Evolutionary conservation across 2,888 invertebrate species (phyloP).

Genomic region (Tuta absoluta): DNA sequence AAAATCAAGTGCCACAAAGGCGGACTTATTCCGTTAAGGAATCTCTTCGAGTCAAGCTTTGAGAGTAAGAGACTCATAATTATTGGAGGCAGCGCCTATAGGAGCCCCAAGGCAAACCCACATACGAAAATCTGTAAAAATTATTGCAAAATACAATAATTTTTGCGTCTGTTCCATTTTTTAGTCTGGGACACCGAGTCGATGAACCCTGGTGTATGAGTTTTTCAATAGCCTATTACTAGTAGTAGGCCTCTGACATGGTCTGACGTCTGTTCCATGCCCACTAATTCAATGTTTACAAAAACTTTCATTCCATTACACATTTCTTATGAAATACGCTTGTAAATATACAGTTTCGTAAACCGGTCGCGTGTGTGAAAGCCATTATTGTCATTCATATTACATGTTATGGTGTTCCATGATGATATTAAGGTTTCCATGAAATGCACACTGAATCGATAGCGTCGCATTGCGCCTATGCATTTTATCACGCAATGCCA

Average conservation of each 20-base stretch:
- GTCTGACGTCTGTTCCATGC: conserved; percentile 4
- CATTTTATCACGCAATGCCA: conserved; percentile 8
- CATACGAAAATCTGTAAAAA: no score
- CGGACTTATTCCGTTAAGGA: no score
- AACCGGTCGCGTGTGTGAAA: neutral
- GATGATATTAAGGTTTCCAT: conserved; percentile 7
- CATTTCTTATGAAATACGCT: neutral
- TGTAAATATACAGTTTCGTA: neutral
- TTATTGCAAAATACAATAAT: neutral
- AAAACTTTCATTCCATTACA: neutral
- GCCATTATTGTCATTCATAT: conserved; percentile 4
- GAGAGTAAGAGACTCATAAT: no score
- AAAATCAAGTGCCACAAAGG: no score
- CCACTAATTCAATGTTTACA: neutral
- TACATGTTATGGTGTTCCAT: neutral
- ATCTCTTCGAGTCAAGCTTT: no score
- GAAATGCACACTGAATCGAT: conserved; percentile 12
- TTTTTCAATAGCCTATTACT: no score
- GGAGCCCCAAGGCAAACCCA: no score
- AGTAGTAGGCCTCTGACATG: no score
- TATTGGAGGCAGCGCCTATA: no score
- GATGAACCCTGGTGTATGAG: no score
- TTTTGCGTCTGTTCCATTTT: no score
- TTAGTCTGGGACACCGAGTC: no score
- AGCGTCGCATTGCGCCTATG: conserved; percentile 7